A percentile compares a stretch with the other conserved stretches of the same genome.
phyloP scores from a whole-genome alignment of 1,140 invertebrate species.

The Oedothorax gibbosus region DNA sequence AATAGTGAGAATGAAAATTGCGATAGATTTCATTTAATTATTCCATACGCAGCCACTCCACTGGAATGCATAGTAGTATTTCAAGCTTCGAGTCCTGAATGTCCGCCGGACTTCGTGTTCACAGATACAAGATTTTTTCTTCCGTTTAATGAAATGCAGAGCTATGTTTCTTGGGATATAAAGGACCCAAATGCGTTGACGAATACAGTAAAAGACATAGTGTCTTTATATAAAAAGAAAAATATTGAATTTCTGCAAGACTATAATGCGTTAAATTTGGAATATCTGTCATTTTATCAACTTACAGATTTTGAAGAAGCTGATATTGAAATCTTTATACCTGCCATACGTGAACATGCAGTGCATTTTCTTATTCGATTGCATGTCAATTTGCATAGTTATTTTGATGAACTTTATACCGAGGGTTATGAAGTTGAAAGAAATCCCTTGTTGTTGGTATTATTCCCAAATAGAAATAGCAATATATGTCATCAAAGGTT shows the following conservation, averaged over 20 bases:
- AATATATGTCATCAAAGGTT: slow-evolving; percentile 27
- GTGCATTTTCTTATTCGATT: slow-evolving; percentile 24
- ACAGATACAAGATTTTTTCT: slow-evolving; percentile 31
- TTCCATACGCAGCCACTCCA: slow-evolving; percentile 28
- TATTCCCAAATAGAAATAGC: slow-evolving; percentile 21
- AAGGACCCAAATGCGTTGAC: slow-evolving; percentile 21
- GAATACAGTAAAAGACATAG: slow-evolving; percentile 19
- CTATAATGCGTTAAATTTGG: slow-evolving; percentile 7
- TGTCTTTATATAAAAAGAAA: slow-evolving; percentile 26
- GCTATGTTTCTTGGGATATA: slow-evolving; percentile 16
- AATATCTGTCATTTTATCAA: slow-evolving; percentile 32
- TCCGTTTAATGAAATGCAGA: slow-evolving; percentile 22
- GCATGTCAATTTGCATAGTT: slow-evolving; percentile 10
- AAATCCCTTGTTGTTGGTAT: slow-evolving; percentile 6
- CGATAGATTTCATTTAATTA: slow-evolving; percentile 22
- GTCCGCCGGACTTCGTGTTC: slow-evolving; percentile 44
- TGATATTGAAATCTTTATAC: slow-evolving; percentile 43
- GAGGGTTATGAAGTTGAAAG: not conserved
- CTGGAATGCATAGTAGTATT: slow-evolving; percentile 41
- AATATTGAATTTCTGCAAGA: slow-evolving; percentile 21
- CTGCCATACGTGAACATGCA: not conserved
- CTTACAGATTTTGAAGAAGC: slow-evolving; percentile 30
- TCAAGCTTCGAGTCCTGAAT: slow-evolving; percentile 17
- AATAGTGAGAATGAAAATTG: slow-evolving; percentile 8
- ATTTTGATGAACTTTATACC: slow-evolving; percentile 6